Conservation (phyloP, 2,797 vertebrate species). For the Delichon dasypus region DNA sequence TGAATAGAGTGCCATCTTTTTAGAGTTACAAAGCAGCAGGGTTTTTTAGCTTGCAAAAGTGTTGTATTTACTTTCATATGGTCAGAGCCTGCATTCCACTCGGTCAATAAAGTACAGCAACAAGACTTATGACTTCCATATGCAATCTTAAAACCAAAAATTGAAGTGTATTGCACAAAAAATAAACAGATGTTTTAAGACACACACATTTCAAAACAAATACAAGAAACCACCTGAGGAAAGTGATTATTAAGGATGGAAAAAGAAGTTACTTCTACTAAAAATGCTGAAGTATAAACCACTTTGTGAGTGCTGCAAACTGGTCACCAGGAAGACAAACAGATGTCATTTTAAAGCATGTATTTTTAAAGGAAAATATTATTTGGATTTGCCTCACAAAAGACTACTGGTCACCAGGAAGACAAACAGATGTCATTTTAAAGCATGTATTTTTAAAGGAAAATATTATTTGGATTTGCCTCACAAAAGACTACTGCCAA, state of each 20-base stretch:
- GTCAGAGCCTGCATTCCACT: slow-evolving; percentile 19
- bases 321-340: not conserved
- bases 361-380: not conserved
- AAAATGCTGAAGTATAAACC: not conserved
- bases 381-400: not conserved
- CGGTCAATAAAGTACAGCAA: slow-evolving; percentile 30
- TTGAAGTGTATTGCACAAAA: slow-evolving; percentile 15
- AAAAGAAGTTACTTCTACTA: not conserved
- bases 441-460: not conserved
- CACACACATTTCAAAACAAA: not conserved
- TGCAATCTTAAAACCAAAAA: not conserved
- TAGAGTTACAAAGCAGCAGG: not conserved
- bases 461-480: not conserved
- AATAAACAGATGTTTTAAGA: slow-evolving; percentile 45
- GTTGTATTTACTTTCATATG: slow-evolving; percentile 13
- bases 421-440: not conserved
- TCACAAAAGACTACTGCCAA: not conserved
- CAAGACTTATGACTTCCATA: slow-evolving; percentile 47
- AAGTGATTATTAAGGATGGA: not conserved
- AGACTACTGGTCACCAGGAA: not conserved
- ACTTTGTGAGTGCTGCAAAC: not conserved
- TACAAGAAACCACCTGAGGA: not conserved
- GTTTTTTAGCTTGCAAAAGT: not conserved
- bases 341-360: not conserved
- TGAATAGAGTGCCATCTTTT: not conserved